Percentiles rank a stretch among this genome's conserved stretches.
Conservation (phyloP, 2,888 invertebrate species). For the Boloria selene region DNA sequence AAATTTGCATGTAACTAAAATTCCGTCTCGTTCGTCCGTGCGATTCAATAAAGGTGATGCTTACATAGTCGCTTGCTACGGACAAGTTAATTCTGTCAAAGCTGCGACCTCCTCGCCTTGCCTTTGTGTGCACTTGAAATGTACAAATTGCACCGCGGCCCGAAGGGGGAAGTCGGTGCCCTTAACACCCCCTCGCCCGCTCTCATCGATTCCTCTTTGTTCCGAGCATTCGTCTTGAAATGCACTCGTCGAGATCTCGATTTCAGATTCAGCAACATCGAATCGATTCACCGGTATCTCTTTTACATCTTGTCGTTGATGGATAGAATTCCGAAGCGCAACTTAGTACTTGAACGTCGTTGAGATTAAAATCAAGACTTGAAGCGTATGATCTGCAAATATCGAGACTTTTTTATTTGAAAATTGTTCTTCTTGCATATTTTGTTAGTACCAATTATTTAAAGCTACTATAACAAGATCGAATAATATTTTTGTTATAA, state of each 20-base stretch:
- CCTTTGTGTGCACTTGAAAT: conserved; percentile 82
- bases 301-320: conserved; percentile 47
- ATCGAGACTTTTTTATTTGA: conserved; percentile 5
- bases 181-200: conserved; percentile 66
- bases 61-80: conserved; percentile 60
- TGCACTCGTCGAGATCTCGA: conserved; percentile 72
- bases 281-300: conserved; percentile 50
- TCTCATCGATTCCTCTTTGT: conserved; percentile 81
- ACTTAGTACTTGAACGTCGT: conserved; percentile 38
- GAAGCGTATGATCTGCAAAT: conserved; percentile 9
- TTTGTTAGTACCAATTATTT: too few species aligned
- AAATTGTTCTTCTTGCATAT: neutral
- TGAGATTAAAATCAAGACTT: conserved; percentile 24
- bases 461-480: neutral
- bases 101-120: conserved; percentile 77
- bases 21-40: conserved; percentile 49
- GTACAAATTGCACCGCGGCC: conserved; percentile 81
- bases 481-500: neutral
- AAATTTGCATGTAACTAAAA: conserved; percentile 47
- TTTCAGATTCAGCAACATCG: conserved; percentile 66
- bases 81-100: conserved; percentile 82
- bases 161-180: conserved; percentile 72
- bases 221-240: conserved; percentile 78
- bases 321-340: conserved; percentile 48
- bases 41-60: conserved; percentile 74